These are phyloP conservation scores for Caretta caretta DNA, from an alignment of 2,113 vertebrate species.

Conservation along the genomic window DNA sequence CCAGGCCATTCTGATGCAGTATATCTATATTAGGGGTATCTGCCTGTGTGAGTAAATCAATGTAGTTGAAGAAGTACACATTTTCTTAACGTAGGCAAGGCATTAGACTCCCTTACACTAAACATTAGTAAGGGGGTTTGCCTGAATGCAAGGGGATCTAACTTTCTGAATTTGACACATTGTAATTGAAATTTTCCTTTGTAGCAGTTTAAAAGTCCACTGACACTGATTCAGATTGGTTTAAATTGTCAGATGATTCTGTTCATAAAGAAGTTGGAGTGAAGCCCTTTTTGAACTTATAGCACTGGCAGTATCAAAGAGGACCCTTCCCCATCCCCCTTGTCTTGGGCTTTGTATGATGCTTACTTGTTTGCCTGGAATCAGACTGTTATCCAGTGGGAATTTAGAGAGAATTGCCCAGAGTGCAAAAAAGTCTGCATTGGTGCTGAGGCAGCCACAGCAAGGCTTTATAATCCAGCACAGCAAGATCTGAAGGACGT, in stretches of 20 bases:
- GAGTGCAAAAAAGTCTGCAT: neutral
- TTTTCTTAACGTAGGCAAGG: neutral
- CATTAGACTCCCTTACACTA: neutral
- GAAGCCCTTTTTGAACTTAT: neutral
- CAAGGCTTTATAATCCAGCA: neutral
- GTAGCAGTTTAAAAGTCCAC: neutral
- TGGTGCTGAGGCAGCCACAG: neutral
- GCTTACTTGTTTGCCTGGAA: neutral
- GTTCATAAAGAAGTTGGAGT: neutral
- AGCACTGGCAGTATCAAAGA: neutral
- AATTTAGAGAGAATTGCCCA: neutral
- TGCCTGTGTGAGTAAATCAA: rapidly evolving
- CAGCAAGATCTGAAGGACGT: neutral
- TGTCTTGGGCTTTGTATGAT: neutral
- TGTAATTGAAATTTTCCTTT: neutral
- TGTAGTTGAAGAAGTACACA: neutral
- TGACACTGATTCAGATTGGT: neutral
- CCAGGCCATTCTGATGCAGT: too few relatives aligned
- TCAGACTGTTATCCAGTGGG: neutral
- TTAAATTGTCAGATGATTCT: neutral
- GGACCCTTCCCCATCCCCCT: neutral
- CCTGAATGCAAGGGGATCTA: neutral
- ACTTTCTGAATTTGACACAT: neutral
- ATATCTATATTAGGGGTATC: neutral
- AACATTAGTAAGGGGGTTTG: neutral